Evolutionary conservation across 2,797 vertebrate species (phyloP).

Genomic region (Anguilla megastoma): DNA sequence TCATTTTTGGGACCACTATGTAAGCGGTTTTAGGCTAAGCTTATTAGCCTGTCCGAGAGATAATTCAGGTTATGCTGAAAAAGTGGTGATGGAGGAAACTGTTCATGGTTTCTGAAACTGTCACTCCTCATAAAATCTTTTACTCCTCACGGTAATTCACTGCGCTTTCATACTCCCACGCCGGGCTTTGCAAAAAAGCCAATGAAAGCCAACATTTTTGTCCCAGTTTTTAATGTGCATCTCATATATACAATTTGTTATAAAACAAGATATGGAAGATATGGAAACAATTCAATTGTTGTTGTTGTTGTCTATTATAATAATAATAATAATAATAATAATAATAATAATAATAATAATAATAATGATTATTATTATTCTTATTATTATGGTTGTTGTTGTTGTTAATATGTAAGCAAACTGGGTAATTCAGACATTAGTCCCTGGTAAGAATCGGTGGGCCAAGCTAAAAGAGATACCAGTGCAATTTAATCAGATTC

Average conservation of each 20-base stretch:
- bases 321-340: no score
- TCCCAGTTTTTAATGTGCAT: not conserved
- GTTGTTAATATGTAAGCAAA: not conserved
- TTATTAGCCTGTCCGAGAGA: slow-evolving; percentile 38
- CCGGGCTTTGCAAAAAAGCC: slow-evolving; percentile 19
- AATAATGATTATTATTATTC: not conserved
- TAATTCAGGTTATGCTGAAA: slow-evolving; percentile 23
- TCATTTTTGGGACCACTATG: slow-evolving; percentile 45
- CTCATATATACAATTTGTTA: not conserved
- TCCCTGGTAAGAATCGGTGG: not conserved
- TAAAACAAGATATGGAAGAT: slow-evolving; percentile 1
- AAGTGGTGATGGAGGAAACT: slow-evolving; percentile 33
- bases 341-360: no score
- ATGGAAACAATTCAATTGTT: not conserved
- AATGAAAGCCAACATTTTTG: slow-evolving; percentile 17
- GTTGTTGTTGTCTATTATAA: no score
- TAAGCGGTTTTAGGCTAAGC: slow-evolving; percentile 51
- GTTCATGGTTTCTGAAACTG: slow-evolving; percentile 47
- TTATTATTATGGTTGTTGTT: not conserved
- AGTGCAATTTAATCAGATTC: not conserved
- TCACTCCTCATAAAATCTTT: slow-evolving; percentile 51
- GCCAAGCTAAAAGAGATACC: not conserved
- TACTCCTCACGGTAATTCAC: slow-evolving; percentile 50
- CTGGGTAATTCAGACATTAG: not conserved
- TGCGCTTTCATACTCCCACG: slow-evolving; percentile 45